Percentiles rank a stretch among this genome's conserved stretches.
Conservation (phyloP, 2,888 invertebrate species). For the Melikaiella ostensackeni region DNA sequence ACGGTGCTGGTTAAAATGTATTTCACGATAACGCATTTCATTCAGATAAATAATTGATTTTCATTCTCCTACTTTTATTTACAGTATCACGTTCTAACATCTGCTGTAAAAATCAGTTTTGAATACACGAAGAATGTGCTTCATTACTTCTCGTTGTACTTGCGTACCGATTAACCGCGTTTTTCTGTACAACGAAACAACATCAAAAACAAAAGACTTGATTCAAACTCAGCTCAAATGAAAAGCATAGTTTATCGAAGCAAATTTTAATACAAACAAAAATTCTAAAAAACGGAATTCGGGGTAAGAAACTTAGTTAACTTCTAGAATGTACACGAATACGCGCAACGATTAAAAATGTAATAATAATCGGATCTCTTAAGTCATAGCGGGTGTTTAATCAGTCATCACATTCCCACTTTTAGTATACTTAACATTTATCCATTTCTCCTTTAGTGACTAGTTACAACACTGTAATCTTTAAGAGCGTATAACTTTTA, state of each 20-base stretch:
- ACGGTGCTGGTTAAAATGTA: conserved; percentile 71
- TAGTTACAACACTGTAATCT: conserved; percentile 28
- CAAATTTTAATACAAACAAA: too few relatives aligned
- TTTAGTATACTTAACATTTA: conserved; percentile 34
- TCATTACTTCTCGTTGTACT: conserved; percentile 56
- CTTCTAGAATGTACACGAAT: conserved; percentile 14
- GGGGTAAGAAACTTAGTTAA: background rate
- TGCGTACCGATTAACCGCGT: conserved; percentile 41
- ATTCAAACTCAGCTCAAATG: conserved; percentile 2
- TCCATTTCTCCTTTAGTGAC: conserved; percentile 29
- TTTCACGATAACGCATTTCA: conserved; percentile 62
- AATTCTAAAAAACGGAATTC: background rate
- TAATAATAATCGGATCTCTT: conserved; percentile 25
- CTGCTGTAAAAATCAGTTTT: conserved; percentile 64
- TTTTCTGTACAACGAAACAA: conserved; percentile 11
- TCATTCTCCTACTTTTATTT: conserved; percentile 64
- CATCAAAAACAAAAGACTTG: background rate
- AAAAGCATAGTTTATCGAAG: too few relatives aligned
- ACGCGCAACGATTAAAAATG: conserved; percentile 34
- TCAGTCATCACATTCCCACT: conserved; percentile 36
- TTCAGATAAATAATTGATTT: conserved; percentile 68
- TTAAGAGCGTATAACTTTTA: conserved; percentile 26
- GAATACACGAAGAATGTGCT: conserved; percentile 48
- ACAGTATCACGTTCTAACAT: conserved; percentile 70
- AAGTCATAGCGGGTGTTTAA: background rate